Percentiles rank a stretch among this genome's conserved stretches.
These are phyloP conservation scores for Anguilla japonica DNA, from an alignment of 2,113 vertebrate genomes.

Conservation along the genomic window DNA sequence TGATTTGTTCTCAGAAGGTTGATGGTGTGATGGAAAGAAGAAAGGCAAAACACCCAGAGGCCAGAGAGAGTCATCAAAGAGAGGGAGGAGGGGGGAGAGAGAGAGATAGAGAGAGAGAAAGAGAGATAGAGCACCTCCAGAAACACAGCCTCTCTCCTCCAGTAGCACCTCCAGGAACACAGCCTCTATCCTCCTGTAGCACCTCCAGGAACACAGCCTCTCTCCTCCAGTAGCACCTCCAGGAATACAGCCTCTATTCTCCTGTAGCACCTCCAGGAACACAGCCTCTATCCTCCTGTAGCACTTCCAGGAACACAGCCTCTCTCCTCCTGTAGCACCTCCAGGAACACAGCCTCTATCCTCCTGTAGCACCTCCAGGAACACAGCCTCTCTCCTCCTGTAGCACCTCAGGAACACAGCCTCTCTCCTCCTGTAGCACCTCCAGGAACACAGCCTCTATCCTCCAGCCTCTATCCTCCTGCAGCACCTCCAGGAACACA, in stretches of 20 bases:
- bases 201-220: too few species aligned
- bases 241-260: neutral
- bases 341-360: too few species aligned
- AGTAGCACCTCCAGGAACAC: neutral
- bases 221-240: too few species aligned
- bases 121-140: neutral
- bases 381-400: neutral
- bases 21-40: neutral
- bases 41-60: neutral
- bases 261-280: neutral
- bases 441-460: neutral
- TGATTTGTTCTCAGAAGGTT: neutral
- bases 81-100: neutral
- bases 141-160: too few species aligned
- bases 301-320: too few species aligned
- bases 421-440: too few species aligned
- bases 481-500: too few species aligned
- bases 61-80: slow-evolving; percentile 3
- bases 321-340: too few species aligned
- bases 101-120: neutral
- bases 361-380: too few species aligned
- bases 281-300: too few species aligned
- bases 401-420: too few species aligned
- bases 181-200: neutral
- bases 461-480: neutral